Conservation (phyloP, 2,888 invertebrate genomes). For the Steinernema scapterisci region DNA sequence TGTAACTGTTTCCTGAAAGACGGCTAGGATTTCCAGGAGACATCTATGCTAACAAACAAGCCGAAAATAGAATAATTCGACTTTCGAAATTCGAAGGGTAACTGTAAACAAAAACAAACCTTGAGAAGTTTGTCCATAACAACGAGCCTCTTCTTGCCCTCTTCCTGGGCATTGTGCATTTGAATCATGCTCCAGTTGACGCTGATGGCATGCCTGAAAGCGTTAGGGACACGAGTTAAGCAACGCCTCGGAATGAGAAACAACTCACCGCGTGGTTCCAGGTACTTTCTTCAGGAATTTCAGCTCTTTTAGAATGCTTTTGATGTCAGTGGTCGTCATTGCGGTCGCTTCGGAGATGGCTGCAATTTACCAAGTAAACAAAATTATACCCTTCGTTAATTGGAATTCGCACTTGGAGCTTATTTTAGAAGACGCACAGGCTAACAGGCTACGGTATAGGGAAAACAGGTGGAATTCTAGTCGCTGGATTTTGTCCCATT, state of each 20-base stretch:
- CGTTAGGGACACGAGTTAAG: background rate
- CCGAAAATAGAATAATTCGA: no score
- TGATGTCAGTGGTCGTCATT: background rate
- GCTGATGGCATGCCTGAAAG: background rate
- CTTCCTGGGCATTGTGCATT: slow-evolving; percentile 2
- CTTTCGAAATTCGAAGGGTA: no score
- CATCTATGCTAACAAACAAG: no score
- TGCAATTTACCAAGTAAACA: background rate
- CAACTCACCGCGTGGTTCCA: background rate
- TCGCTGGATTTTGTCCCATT: no score
- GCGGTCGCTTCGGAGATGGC: slow-evolving; percentile 1
- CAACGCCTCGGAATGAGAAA: background rate
- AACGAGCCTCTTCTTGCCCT: background rate
- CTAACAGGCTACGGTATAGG: no score
- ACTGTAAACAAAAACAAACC: background rate
- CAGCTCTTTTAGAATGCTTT: background rate
- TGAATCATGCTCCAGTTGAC: slow-evolving; percentile 15
- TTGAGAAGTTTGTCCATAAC: background rate
- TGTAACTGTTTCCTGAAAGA: no score
- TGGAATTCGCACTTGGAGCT: no score
- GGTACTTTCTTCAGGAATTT: slow-evolving; percentile 9
- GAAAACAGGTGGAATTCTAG: no score
- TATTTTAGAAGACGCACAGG: no score
- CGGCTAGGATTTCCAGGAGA: no score
- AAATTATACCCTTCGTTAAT: no score